Evolutionary conservation across 2,797 vertebrate genomes (phyloP).

Genomic region (Coregonus ussuriensis): DNA sequence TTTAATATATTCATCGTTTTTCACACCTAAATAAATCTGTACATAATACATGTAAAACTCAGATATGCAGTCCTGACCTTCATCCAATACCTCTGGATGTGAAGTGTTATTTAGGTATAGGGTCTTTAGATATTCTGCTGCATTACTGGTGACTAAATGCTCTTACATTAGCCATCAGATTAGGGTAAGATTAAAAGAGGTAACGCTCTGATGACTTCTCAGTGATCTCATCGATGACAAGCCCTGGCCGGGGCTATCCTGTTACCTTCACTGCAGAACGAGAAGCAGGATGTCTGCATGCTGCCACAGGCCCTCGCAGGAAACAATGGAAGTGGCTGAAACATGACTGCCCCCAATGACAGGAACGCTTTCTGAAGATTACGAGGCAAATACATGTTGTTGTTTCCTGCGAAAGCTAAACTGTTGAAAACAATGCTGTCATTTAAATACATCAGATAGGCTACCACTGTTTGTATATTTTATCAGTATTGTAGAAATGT

Average conservation of each 20-base stretch:
- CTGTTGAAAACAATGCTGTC: not conserved
- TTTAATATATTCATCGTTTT: not conserved
- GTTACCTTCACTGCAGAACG: constrained; percentile 49
- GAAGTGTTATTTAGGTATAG: not conserved
- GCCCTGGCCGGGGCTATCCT: constrained; percentile 60
- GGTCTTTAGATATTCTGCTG: not conserved
- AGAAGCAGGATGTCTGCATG: constrained; percentile 69
- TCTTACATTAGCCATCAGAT: constrained; percentile 1
- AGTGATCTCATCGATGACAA: constrained; percentile 56
- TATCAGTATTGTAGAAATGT: not conserved
- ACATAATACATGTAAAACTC: too few species aligned
- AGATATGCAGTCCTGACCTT: not conserved
- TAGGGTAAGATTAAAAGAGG: constrained; percentile 32
- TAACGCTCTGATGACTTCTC: constrained; percentile 39
- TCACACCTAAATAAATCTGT: not conserved
- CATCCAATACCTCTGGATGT: not conserved
- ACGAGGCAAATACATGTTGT: constrained; percentile 19
- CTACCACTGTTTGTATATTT: not conserved
- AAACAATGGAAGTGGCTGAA: constrained; percentile 63
- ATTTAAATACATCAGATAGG: not conserved
- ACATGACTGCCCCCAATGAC: constrained; percentile 53
- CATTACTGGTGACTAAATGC: constrained; percentile 3
- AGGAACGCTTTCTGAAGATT: constrained; percentile 24
- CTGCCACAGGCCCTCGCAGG: constrained; percentile 65
- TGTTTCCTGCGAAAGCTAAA: not conserved